These are phyloP conservation scores for Cerastis rubricosa DNA, from an alignment of 2,888 invertebrate genomes.

Conservation along the genomic window DNA sequence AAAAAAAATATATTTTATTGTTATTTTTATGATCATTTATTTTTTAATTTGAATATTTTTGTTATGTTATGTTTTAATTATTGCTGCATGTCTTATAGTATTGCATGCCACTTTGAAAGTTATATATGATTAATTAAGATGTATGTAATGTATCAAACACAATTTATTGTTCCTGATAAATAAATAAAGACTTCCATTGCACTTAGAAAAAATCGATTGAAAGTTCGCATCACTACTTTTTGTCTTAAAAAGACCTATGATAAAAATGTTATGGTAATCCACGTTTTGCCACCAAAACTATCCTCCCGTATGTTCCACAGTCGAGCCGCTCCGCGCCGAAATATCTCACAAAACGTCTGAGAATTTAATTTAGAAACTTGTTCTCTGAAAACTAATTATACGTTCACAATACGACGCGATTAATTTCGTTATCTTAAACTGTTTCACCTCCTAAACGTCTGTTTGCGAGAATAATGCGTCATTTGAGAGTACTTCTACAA, in stretches of 20 bases:
- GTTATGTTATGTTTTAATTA: too few relatives aligned
- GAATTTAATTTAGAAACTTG: conserved; percentile 68
- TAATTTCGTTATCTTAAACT: conserved; percentile 66
- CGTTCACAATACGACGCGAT: conserved; percentile 62
- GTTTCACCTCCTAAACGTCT: conserved; percentile 56
- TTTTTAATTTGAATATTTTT: too few relatives aligned
- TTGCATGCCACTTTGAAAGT: too few relatives aligned
- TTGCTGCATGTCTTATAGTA: too few relatives aligned
- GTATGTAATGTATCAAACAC: too few relatives aligned
- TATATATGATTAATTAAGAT: too few relatives aligned
- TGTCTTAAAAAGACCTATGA: too few relatives aligned
- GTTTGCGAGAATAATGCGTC: conserved; percentile 57
- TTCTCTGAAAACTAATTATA: conserved; percentile 65
- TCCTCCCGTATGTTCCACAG: conserved; percentile 30
- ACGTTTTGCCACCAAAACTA: background rate
- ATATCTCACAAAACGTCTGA: conserved; percentile 54
- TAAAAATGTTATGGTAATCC: background rate
- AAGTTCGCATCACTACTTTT: background rate
- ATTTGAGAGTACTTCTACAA: conserved; percentile 51
- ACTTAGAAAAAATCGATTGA: background rate
- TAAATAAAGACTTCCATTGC: too few relatives aligned
- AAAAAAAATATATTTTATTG: too few relatives aligned
- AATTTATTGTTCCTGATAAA: too few relatives aligned
- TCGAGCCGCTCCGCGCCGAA: conserved; percentile 29
- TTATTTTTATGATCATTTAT: too few relatives aligned